Base-by-base conservation (phyloP, 2,888 invertebrate species). In the Ormyrus pomaceus region DNA sequence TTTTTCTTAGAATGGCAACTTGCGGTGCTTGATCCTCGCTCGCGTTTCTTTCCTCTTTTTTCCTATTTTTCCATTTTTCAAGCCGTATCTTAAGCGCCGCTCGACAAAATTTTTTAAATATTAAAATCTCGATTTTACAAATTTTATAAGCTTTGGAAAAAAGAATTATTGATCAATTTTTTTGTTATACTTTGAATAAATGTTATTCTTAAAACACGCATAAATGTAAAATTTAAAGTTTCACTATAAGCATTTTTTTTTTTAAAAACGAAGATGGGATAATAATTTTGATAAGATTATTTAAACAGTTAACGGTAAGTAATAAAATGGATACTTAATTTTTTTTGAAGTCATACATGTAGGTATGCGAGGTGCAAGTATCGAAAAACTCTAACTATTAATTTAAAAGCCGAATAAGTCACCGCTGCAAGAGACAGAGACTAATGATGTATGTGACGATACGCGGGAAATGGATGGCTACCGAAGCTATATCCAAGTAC, bases 351-450 rank as follows among this genome's bases (percentile, higher is more conserved):
- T 11, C 50, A 13, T 50, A 46, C 45, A 50, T 48, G n/a, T 53
- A 72, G 50, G 61, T 71, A 69, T 77, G 71, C 58, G 50, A 65
- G 48, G 46, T 59, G 58, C 34, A 68, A 65, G 53, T 71, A 71
- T 65, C 19, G 61, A 77, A 82, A 80, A 78, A 82, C 51, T 56
- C 34, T 45, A 13, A 84, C 87, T 87, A 87, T 87, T 87, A 87
- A 87, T 88, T 87, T 84, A 86, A 88, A 88, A 87, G 85, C 84
- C 84, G 82, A 84, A 84, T 86, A 86, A 88, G 87, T 86, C 87
- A 83, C 85, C 82, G 83, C 85, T 87, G 88, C 82, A 70, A 80
- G 56, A 82, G 88, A 88, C 88, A 88, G 86, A 87, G 88, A 88
- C 86, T 88, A 87, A 88, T 87, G 87, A 87, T 84, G 83, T 84